These are phyloP conservation scores for Todiramphus saurophagus DNA, from an alignment of 2,113 vertebrate genomes.

Conservation along the genomic window DNA sequence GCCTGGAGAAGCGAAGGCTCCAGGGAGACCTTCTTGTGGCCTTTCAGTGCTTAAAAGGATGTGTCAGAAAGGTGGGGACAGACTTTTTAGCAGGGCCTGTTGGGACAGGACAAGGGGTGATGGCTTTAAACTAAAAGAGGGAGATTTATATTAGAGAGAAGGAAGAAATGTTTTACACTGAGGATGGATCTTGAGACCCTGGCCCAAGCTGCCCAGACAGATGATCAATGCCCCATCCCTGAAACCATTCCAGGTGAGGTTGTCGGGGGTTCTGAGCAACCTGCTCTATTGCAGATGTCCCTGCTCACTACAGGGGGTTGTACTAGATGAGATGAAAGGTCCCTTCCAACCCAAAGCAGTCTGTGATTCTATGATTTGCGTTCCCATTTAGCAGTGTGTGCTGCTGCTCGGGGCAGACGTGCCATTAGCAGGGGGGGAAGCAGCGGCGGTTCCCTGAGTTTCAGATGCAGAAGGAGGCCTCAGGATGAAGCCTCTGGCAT, in stretches of 20 bases:
- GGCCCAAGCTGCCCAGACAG: background rate
- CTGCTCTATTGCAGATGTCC: no score
- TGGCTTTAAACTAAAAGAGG: background rate
- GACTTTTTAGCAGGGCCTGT: background rate
- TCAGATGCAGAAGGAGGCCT: background rate
- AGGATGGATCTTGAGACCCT: background rate
- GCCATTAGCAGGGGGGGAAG: background rate
- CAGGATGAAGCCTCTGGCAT: accelerated
- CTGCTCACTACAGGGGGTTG: no score
- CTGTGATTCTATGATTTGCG: background rate
- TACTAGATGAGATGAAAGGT: no score
- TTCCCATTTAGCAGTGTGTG: background rate
- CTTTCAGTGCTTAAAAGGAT: background rate
- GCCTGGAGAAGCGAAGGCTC: background rate
- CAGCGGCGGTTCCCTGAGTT: background rate
- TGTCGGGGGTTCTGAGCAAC: no score
- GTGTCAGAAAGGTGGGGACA: background rate
- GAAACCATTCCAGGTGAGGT: background rate
- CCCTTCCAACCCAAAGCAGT: no score
- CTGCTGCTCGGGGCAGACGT: background rate
- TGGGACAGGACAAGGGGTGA: background rate
- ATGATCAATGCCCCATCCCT: background rate
- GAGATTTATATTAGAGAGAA: background rate
- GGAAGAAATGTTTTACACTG: background rate
- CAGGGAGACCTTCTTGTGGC: background rate